phyloP scores from a whole-genome alignment of 2,113 vertebrate genomes.

The Microtus ochrogaster region DNA sequence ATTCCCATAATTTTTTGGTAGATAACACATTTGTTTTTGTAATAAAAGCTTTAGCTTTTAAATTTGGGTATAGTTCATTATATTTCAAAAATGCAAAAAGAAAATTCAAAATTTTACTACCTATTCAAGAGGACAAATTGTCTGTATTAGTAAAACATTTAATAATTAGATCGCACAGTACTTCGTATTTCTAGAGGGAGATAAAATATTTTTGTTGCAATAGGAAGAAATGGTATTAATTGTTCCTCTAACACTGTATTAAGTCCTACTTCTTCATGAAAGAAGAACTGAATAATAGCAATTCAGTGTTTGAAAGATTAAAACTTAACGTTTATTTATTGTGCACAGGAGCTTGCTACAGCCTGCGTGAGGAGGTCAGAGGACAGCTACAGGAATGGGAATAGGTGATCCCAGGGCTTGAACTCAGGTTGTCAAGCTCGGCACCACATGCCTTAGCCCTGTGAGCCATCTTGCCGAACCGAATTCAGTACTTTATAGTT shows the following conservation, averaged over 20 bases:
- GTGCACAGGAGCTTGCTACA: background rate
- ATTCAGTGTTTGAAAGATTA: background rate
- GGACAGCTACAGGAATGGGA: background rate
- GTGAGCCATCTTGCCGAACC: background rate
- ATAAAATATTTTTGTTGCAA: conserved; percentile 33
- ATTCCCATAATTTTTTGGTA: background rate
- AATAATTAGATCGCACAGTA: background rate
- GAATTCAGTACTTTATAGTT: conserved; percentile 20
- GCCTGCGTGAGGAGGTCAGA: too few species aligned
- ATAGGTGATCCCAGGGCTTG: background rate
- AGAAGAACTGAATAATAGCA: background rate
- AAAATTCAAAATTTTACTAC: background rate
- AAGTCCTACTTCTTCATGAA: background rate
- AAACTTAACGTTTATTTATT: background rate
- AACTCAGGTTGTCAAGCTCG: background rate
- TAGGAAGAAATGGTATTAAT: background rate
- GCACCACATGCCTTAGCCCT: background rate
- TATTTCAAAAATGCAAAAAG: conserved; percentile 1
- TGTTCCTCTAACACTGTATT: background rate
- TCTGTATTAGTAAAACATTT: conserved; percentile 18
- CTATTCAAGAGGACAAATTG: background rate
- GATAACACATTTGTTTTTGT: background rate
- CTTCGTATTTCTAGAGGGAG: conserved; percentile 10
- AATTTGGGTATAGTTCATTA: background rate
- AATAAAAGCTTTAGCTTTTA: conserved; percentile 20